Evolutionary conservation across 2,797 vertebrate genomes (phyloP).

Genomic region (Ceryle rudis): DNA sequence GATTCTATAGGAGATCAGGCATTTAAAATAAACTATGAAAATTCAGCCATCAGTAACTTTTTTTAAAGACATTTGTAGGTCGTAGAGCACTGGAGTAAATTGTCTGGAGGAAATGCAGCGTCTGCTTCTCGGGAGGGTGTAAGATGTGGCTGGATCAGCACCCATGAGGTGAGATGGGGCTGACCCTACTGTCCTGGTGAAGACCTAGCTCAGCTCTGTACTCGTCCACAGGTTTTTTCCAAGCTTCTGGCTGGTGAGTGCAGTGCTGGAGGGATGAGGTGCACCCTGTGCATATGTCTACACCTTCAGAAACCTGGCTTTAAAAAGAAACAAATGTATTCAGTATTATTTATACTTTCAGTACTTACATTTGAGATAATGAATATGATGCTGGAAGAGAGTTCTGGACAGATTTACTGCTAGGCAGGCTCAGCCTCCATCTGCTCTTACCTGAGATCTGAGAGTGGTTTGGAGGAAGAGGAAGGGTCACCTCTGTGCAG

Average conservation of each 20-base stretch:
- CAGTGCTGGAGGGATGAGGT: neutral
- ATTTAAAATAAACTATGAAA: neutral
- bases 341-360: neutral
- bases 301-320: neutral
- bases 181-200: neutral
- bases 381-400: neutral
- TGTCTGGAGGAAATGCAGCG: neutral
- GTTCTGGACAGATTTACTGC: neutral
- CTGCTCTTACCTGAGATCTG: neutral
- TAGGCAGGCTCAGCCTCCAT: neutral
- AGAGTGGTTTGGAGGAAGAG: neutral
- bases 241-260: neutral
- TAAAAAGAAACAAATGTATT: neutral
- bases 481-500: neutral
- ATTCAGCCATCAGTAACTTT: neutral
- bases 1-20: neutral
- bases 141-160: neutral
- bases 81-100: neutral
- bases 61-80: neutral
- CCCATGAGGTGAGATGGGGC: rapidly evolving
- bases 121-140: neutral
- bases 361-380: neutral
- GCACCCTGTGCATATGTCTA: neutral
- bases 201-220: neutral
- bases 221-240: neutral